These are phyloP conservation scores for Dryoscopus gambensis DNA, from an alignment of 2,113 vertebrate genomes.

Conservation along the genomic window DNA sequence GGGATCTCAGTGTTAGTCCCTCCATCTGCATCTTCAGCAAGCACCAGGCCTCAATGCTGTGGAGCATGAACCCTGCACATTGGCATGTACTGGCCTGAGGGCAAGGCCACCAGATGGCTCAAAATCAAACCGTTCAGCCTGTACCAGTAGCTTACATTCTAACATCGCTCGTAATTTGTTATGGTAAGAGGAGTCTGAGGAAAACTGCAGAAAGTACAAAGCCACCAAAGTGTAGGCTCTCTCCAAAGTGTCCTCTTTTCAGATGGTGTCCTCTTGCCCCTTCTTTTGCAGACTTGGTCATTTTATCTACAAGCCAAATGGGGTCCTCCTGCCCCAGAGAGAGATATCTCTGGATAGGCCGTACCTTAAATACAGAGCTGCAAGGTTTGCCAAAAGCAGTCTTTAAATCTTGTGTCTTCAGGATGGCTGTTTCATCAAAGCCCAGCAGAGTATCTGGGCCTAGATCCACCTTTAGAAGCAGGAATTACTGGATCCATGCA, in stretches of 20 bases:
- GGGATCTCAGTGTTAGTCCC: neutral
- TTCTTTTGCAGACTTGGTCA: neutral
- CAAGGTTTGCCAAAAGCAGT: neutral
- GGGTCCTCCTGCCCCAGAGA: neutral
- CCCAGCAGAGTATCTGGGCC: neutral
- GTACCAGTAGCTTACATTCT: neutral
- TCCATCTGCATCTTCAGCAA: neutral
- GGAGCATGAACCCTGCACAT: neutral
- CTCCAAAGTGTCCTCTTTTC: neutral
- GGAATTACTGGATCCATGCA: neutral
- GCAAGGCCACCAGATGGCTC: neutral
- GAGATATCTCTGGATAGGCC: neutral
- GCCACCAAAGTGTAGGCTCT: neutral
- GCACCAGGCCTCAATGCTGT: neutral
- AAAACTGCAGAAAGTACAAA: neutral
- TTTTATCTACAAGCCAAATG: neutral
- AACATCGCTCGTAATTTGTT: neutral
- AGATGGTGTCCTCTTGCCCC: neutral
- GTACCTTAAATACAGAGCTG: neutral
- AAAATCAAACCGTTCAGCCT: neutral
- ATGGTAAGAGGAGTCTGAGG: neutral
- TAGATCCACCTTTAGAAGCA: neutral
- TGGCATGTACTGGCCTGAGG: neutral
- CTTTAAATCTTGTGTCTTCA: neutral
- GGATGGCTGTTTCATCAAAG: neutral